Evolutionary conservation across 2,797 vertebrate species (phyloP).

Genomic region (Serranus cabrilla): DNA sequence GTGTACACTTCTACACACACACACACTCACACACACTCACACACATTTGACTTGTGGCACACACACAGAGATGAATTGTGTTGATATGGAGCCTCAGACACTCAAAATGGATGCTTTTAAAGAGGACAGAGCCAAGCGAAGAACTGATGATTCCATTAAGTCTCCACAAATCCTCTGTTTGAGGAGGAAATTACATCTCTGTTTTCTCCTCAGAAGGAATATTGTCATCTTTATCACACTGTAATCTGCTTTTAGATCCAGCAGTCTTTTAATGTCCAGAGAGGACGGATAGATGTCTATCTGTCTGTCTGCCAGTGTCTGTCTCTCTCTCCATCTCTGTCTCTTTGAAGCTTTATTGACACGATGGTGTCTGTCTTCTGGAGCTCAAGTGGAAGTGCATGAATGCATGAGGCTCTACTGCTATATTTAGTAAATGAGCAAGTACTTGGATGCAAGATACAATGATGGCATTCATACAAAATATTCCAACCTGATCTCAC

Average conservation of each 20-base stretch:
- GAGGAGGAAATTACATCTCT: constrained; percentile 52
- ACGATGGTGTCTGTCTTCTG: constrained; percentile 2
- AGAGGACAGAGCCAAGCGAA: constrained; percentile 31
- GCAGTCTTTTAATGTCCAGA: constrained; percentile 32
- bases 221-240: constrained; percentile 52
- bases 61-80: constrained; percentile 45
- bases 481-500: too few relatives aligned
- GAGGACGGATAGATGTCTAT: constrained; percentile 16
- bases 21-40: constrained; percentile 15
- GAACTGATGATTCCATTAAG: constrained; percentile 56
- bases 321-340: constrained; percentile 12
- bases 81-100: constrained; percentile 41
- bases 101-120: constrained; percentile 50
- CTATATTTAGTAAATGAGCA: neutral
- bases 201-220: constrained; percentile 46
- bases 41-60: constrained; percentile 30
- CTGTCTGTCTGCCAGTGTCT: constrained; percentile 9
- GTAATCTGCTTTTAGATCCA: constrained; percentile 46
- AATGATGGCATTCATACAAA: neutral
- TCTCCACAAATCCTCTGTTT: constrained; percentile 43
- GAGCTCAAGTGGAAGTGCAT: neutral
- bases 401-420: neutral
- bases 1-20: constrained; percentile 13
- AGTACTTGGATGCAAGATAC: neutral
- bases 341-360: constrained; percentile 17